Conservation (phyloP, 2,113 vertebrate species). For the Cairina moschata region DNA sequence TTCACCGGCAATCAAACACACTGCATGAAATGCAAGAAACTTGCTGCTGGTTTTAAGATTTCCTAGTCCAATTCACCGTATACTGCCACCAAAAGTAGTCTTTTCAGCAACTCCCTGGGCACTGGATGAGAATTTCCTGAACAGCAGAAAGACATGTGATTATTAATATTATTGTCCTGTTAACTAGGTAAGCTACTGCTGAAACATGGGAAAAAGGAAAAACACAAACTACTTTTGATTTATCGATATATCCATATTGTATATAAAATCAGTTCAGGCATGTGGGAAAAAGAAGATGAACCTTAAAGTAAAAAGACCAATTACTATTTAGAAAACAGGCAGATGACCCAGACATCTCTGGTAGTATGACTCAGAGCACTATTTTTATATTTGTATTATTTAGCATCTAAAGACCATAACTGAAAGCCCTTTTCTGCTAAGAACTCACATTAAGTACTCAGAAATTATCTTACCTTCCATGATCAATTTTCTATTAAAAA, state of each 20-base stretch:
- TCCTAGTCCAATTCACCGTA: neutral
- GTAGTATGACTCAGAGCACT: constrained; percentile 9
- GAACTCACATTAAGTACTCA: constrained; percentile 6
- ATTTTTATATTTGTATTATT: constrained; percentile 53
- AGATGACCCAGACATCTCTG: constrained; percentile 39
- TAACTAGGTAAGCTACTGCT: neutral
- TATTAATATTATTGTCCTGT: neutral
- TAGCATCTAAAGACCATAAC: constrained; percentile 27
- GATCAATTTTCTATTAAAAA: neutral
- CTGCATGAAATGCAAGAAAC: rapidly evolving
- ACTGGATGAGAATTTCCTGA: neutral
- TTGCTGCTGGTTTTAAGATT: neutral
- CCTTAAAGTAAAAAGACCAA: constrained; percentile 41
- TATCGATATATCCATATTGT: neutral
- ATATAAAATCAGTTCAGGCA: neutral
- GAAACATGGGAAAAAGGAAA: neutral
- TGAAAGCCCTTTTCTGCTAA: constrained; percentile 10
- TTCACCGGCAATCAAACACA: rapidly evolving
- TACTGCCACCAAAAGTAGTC: neutral
- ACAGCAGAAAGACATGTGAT: neutral
- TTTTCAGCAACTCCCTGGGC: neutral
- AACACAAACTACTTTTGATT: neutral
- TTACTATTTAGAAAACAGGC: constrained; percentile 37
- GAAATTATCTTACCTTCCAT: neutral
- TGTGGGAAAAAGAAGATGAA: neutral